Base-by-base conservation (phyloP, 2,797 vertebrate genomes). In the Rhincodon typus region DNA sequence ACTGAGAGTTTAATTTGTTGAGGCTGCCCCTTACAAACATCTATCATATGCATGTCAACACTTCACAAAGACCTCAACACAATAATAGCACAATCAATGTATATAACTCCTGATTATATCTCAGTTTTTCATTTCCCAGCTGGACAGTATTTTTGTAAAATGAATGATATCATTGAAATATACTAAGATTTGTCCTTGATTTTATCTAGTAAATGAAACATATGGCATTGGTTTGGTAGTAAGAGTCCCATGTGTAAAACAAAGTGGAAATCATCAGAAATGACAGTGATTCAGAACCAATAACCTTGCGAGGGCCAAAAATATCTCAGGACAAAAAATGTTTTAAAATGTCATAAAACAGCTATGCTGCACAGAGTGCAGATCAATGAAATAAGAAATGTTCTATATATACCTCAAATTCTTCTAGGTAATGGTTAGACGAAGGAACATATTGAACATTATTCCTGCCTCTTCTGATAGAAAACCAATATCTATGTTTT, bases 381-480 rank as follows among this genome's bases (percentile, higher is more conserved):
- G 87, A 62, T 30, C 53, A 57, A 88, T 57, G 27, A 53, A 57
- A 34, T 88, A 67, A 21, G 62, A 21, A 67, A 38, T 3, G 53
- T 62, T 90, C 3, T 6, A 19, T 6, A 34, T 15, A 57, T 62
- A 57, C 34, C 19, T 91, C 66, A 23, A 19, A 67, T 19, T 66
- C 57, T 72, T 42, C 94, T 2, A 17, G 38, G 10, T 69, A 94
- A 50, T 27, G 34, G 27, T 72, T 53, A 94, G 69, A 25, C 46
- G 69, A 94, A 94, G 70, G 46, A 94, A 74, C 42, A 12, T 72
- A 72, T 7, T 70, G 67, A 94, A 74, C 34, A 50, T 94, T 94
- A 30, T 38, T 74, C 50, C 42, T 94, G 42, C 67, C 38, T 50
- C 67, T 72, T 25, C 6, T 69, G 94, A 72, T 34, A 53, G 94